Evolutionary conservation across 2,113 vertebrate genomes (phyloP).

Genomic region (Myiagra hebetior): DNA sequence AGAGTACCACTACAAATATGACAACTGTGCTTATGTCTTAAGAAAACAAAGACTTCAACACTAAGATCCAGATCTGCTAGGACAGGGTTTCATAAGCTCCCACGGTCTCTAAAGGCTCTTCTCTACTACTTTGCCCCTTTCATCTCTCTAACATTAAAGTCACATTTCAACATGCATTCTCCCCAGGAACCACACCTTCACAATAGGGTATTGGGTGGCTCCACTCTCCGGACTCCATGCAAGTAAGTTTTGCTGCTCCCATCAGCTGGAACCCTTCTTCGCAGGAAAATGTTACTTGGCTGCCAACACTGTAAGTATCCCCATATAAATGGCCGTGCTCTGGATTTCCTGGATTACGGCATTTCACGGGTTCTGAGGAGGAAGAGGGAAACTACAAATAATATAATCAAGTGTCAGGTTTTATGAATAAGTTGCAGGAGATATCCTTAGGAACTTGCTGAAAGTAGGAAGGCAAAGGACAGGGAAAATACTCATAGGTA

Average conservation of each 20-base stretch:
- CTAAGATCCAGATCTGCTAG: background rate
- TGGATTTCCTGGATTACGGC: conserved; percentile 79
- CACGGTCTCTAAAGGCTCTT: background rate
- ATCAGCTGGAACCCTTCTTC: conserved; percentile 80
- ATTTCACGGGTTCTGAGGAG: conserved; percentile 86
- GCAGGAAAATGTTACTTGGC: conserved; percentile 82
- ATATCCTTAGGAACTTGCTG: background rate
- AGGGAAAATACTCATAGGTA: background rate
- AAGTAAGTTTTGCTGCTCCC: conserved; percentile 74
- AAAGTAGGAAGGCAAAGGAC: background rate
- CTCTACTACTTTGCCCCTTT: background rate
- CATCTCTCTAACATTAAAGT: background rate
- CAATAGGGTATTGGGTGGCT: conserved; percentile 76
- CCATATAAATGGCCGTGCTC: conserved; percentile 82
- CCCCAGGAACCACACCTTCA: conserved; percentile 75
- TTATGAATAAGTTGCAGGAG: background rate
- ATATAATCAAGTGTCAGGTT: background rate
- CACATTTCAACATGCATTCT: background rate
- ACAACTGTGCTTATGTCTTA: background rate
- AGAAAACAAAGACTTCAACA: background rate
- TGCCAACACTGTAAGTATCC: conserved; percentile 79
- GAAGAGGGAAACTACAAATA: conserved; percentile 25
- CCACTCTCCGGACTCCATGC: conserved; percentile 86
- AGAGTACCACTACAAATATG: background rate
- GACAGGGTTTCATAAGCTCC: background rate